These are phyloP conservation scores for Drosophila mayri DNA, from an alignment of 1,140 invertebrate genomes.

Conservation along the genomic window DNA sequence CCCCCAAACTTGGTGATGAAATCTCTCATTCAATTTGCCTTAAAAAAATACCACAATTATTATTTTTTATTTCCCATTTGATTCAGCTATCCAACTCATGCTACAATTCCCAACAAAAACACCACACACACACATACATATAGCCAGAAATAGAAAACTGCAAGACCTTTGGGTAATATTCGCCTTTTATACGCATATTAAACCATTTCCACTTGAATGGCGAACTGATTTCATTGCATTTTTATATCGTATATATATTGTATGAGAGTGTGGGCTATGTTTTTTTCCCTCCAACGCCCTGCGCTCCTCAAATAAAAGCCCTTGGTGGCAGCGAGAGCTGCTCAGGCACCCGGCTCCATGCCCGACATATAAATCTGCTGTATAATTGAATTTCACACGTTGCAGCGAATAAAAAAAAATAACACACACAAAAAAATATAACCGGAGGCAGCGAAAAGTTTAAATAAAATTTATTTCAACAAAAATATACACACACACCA, in stretches of 20 bases:
- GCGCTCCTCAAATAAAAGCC: conserved; percentile 58
- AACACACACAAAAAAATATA: conserved; percentile 54
- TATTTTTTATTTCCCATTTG: background rate
- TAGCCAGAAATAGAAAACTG: conserved; percentile 31
- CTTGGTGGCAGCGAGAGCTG: conserved; percentile 28
- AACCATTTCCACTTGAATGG: conserved; percentile 79
- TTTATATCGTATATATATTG: conserved; percentile 45
- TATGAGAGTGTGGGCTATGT: conserved; percentile 8
- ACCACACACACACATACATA: background rate
- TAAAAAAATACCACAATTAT: background rate
- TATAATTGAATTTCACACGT: conserved; percentile 83
- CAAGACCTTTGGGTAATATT: conserved; percentile 55
- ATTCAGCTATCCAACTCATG: background rate
- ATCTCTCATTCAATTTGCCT: conserved; percentile 11
- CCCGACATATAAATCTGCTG: conserved; percentile 78
- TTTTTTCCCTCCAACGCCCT: conserved; percentile 1
- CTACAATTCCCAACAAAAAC: background rate
- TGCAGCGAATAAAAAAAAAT: conserved; percentile 47
- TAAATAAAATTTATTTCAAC: conserved; percentile 84
- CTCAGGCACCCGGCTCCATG: conserved; percentile 45
- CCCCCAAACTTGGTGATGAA: conserved; percentile 9
- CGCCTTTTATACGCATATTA: conserved; percentile 79
- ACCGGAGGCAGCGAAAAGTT: conserved; percentile 69
- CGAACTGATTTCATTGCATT: conserved; percentile 72
- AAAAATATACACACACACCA: conserved; percentile 60